A percentile compares a stretch with the other conserved stretches of the same genome.
phyloP scores from a whole-genome alignment of 2,888 invertebrate genomes.

The Desoria tigrina region DNA sequence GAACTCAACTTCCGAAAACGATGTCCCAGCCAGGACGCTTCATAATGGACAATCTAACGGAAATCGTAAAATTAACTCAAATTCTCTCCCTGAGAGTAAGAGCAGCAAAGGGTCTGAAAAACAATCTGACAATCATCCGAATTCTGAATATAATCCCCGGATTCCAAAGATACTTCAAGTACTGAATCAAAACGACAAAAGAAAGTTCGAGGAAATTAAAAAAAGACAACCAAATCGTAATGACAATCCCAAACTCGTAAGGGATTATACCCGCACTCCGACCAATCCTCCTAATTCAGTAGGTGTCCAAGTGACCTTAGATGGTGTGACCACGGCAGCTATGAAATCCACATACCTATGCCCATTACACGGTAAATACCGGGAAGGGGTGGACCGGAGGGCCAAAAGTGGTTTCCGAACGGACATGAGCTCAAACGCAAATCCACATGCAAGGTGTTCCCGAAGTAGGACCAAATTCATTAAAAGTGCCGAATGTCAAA shows the following conservation, averaged over 20 bases:
- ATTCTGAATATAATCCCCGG: neutral
- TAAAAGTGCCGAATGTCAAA: slow-evolving; percentile 35
- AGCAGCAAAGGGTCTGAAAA: neutral
- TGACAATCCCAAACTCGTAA: neutral
- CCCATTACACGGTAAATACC: slow-evolving; percentile 38
- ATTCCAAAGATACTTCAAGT: slow-evolving; percentile 13
- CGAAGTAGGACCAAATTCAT: slow-evolving; percentile 31
- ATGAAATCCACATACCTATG: slow-evolving; percentile 43
- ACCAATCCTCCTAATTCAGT: slow-evolving; percentile 22
- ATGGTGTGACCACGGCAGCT: slow-evolving; percentile 31
- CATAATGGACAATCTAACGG: too few species aligned
- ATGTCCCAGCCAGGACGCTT: too few species aligned
- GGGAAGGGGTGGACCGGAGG: slow-evolving; percentile 27
- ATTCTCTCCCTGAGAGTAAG: too few species aligned
- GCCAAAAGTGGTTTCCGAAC: slow-evolving; percentile 37
- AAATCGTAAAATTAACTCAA: too few species aligned
- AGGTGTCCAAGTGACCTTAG: slow-evolving; percentile 40
- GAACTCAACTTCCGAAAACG: too few species aligned
- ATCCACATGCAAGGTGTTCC: slow-evolving; percentile 26
- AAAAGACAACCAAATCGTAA: slow-evolving; percentile 6
- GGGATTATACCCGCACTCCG: too few species aligned
- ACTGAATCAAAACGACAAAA: slow-evolving; percentile 26
- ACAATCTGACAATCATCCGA: neutral
- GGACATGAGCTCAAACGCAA: slow-evolving; percentile 25
- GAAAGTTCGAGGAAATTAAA: slow-evolving; percentile 33